Base-by-base conservation (phyloP, 64 coral and sea anemone genomes). In the Acropora yongei region DNA sequence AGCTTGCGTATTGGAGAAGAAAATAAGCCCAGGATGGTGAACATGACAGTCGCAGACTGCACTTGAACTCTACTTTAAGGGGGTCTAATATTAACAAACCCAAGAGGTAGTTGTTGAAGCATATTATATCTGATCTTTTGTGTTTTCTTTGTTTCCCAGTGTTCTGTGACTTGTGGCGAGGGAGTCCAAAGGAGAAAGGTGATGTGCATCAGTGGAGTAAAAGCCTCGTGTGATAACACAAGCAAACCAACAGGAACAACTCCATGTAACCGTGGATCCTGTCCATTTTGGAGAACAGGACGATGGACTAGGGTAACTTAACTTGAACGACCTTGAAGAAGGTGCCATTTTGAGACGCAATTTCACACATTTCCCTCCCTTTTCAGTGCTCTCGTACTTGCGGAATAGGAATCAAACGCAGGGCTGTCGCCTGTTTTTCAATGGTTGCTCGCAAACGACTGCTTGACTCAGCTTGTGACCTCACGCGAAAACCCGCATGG, bases 151-250 rank as follows among this genome's bases (percentile, higher is more conserved):
- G 43, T 42, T 71, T 53, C 13, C 7, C 42, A 95, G 94, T 95
- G 94, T 83, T 95, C 94, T 75, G 89, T 86, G 0, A 88, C 94
- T 49, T 95, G 94, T 83, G 94, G 84, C 60, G 39, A 8, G 2
- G 94, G 94, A 50, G 40, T 74, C 18, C 68, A 75, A 44, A 63
- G 43, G 47, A 49, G 94, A 75, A 18, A 13, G 44, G 57, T 95
- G 1, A 10, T 49, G 12, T 95, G 94, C n/a, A 42, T 77, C n/a
- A 48, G 73, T 43, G 85, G 75, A 78, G 61, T 61, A 3, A 72
- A 46, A 8, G 66, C 69, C 0, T 47, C 44, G 9, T 90, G 88
- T 79, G 72, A 94, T 65, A 7, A 55, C 41, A 65, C 46, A 78
- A 57, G 49, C 9, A 86, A 91, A 51, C 81, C 87, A 47, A 18